Evolutionary conservation across 2,113 vertebrate genomes (phyloP).

Genomic region (Taurulus bubalis): DNA sequence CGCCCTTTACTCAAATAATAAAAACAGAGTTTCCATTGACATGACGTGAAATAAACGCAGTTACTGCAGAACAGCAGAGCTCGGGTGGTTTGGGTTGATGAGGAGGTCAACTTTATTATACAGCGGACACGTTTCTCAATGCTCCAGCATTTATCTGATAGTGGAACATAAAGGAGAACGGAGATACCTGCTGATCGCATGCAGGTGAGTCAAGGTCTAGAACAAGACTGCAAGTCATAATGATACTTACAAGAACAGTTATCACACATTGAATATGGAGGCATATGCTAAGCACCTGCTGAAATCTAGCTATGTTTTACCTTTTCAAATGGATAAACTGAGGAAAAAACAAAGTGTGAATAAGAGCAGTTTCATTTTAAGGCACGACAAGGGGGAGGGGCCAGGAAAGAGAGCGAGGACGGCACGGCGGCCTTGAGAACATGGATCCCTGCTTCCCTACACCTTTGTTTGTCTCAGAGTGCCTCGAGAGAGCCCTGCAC

Average conservation of each 20-base stretch:
- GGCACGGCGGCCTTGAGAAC: slow-evolving; percentile 70
- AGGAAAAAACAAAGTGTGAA: slow-evolving; percentile 24
- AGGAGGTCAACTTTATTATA: not conserved
- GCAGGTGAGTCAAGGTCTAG: not conserved
- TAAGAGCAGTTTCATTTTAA: slow-evolving; percentile 42
- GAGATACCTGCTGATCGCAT: not conserved
- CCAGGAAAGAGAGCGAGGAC: slow-evolving; percentile 22
- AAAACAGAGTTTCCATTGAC: not conserved
- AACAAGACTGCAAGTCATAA: not conserved
- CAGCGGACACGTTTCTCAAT: not conserved
- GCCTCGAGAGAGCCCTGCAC: slow-evolving; percentile 59
- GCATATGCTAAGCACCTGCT: not conserved
- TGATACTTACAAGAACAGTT: not conserved
- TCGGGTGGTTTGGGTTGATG: not conserved
- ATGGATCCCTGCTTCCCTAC: slow-evolving; percentile 74
- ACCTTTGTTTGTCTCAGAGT: slow-evolving; percentile 76
- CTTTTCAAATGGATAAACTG: slow-evolving; percentile 25
- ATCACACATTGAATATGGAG: not conserved
- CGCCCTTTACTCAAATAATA: not conserved
- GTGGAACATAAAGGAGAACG: not conserved
- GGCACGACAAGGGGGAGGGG: slow-evolving; percentile 35
- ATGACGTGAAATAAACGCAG: not conserved
- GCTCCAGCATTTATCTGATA: not conserved
- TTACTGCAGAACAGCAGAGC: too few relatives aligned
- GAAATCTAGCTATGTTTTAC: slow-evolving; percentile 20